Conservation (phyloP, 2,888 invertebrate species). For the Cactoblastis cactorum region DNA sequence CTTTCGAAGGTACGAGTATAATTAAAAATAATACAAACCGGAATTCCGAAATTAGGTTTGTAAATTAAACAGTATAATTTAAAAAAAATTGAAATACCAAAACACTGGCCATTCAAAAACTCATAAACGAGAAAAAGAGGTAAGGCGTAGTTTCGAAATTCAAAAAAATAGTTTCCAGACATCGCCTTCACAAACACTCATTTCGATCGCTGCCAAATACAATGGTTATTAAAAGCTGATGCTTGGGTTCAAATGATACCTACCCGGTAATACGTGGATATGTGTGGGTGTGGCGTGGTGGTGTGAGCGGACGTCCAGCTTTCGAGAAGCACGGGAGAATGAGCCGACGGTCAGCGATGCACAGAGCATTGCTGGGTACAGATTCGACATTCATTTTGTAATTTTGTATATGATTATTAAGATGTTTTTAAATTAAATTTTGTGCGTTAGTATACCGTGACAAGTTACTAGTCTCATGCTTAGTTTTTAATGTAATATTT, state of each 20-base stretch:
- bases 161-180: slow-evolving; percentile 57
- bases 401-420: not conserved
- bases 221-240: slow-evolving; percentile 77
- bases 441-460: too few species aligned
- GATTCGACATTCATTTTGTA: not conserved
- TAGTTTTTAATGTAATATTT: too few species aligned
- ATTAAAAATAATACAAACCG: not conserved
- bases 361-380: slow-evolving; percentile 30
- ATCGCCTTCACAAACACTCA: slow-evolving; percentile 64
- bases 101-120: slow-evolving; percentile 24
- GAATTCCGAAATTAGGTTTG: not conserved
- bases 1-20: too few species aligned
- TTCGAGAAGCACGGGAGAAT: slow-evolving; percentile 61
- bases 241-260: slow-evolving; percentile 55
- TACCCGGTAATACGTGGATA: slow-evolving; percentile 41
- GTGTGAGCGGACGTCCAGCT: slow-evolving; percentile 72
- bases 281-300: slow-evolving; percentile 17
- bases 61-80: not conserved
- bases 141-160: slow-evolving; percentile 31
- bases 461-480: too few species aligned
- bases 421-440: not conserved
- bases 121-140: slow-evolving; percentile 36
- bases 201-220: slow-evolving; percentile 77
- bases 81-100: not conserved
- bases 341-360: slow-evolving; percentile 48